Base-by-base conservation (phyloP, 1,140 invertebrate species). In the Tribolium castaneum region DNA sequence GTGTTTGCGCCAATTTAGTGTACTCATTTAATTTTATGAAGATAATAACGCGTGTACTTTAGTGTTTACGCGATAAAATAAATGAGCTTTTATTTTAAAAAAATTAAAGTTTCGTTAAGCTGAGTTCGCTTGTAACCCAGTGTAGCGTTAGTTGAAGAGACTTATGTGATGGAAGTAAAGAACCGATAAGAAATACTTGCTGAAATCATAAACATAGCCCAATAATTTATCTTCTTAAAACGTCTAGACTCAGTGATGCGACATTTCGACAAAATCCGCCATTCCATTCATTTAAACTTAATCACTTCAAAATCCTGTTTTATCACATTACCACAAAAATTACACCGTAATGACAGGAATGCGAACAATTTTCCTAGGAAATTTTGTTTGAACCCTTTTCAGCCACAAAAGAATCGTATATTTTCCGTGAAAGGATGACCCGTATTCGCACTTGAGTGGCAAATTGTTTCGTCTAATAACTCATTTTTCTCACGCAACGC, bases 81-180 rank as follows among this genome's bases (percentile, higher is more conserved):
- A 25, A 25, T 2, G 22, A 25, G 22, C 5, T 25, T 25, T 25
- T 25, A 25, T 59, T 59, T 59, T 59, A 35, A 35, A 13, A 35
- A 35, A 66, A 66, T 12, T 13, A 34, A 59, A 59, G n/a, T 12
- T 66, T 6, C 16, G 54, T 59, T 16, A 54, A 59, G 16, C 54
- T 9, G 10, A 34, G 10, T 66, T 66, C 39, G 3, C 6, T 13
- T 22, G 12, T n/a, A 12, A 66, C 2, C 54, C 10, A 59, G 9
- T 59, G 54, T 59, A 22, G 54, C 54, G 54, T 25, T 59, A n/a
- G 59, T 16, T 66, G 6, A 66, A 35, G 59, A 66, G 25, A 66
- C 6, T 66, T 66, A 66, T 66, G 59, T 66, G 59, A 66, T 35
- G 59, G 59, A 66, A 66, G 59, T 66, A 66, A 66, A 35, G 54